Conservation (phyloP, 2,113 vertebrate species). For the Rhizomys pruinosus region DNA sequence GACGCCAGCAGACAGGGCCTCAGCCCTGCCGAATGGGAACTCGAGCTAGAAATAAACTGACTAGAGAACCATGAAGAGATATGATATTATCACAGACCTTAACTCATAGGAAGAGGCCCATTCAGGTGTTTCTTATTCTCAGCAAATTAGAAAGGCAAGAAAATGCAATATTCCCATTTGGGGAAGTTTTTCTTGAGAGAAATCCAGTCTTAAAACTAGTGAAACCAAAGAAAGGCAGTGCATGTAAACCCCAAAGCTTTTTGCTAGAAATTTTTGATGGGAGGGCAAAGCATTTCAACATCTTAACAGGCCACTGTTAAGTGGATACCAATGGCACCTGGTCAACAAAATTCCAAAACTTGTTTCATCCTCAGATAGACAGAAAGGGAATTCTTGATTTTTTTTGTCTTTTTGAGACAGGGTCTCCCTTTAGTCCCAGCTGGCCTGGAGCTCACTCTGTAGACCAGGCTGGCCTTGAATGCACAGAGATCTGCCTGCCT, state of each 20-base stretch:
- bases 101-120: not conserved
- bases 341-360: not conserved
- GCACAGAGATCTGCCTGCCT: no score
- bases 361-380: not conserved
- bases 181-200: not conserved
- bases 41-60: not conserved
- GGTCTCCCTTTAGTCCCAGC: no score
- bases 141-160: not conserved
- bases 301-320: not conserved
- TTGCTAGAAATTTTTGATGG: not conserved
- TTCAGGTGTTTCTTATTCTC: not conserved
- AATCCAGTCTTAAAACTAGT: not conserved
- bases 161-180: not conserved
- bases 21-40: not conserved
- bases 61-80: not conserved
- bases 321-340: not conserved
- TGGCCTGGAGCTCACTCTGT: no score
- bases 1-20: not conserved
- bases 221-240: not conserved
- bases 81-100: not conserved
- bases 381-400: constrained; percentile 8
- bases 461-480: no score
- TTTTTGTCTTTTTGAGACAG: no score
- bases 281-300: not conserved
- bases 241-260: not conserved